Evolutionary conservation across 1,140 invertebrate genomes (phyloP).

Genomic region (Pissodes strobi): DNA sequence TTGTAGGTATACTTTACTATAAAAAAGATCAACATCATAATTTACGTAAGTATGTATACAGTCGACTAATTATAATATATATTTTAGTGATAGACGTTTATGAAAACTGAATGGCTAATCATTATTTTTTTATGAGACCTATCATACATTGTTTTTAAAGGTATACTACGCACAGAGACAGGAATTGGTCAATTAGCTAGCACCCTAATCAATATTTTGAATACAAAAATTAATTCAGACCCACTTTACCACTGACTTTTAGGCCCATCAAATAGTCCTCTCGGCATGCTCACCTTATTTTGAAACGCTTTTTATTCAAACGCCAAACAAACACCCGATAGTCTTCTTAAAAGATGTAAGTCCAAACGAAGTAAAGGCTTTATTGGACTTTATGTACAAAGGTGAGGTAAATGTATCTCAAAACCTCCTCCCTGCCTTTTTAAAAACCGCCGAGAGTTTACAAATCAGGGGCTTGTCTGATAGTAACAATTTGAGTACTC

Average conservation of each 20-base stretch:
- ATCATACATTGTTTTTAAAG: no score
- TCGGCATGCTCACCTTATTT: constrained; percentile 95
- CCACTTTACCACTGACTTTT: constrained; percentile 18
- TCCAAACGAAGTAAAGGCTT: constrained; percentile 82
- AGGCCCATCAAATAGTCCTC: constrained; percentile 91
- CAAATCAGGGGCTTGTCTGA: constrained; percentile 89
- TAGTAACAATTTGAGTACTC: constrained; percentile 68
- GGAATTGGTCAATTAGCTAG: no score
- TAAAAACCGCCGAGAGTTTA: constrained; percentile 88
- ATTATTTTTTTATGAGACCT: no score
- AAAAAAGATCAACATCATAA: no score
- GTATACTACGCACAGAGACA: no score
- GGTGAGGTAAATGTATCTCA: constrained; percentile 88
- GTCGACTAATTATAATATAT: no score
- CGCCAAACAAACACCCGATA: constrained; percentile 88
- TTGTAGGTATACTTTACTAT: no score
- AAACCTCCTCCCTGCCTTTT: constrained; percentile 83
- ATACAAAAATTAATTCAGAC: no score
- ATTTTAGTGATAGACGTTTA: no score
- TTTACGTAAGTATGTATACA: no score
- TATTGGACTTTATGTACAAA: constrained; percentile 90
- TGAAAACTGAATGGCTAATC: no score
- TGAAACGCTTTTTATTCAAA: constrained; percentile 89
- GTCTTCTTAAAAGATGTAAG: constrained; percentile 90
- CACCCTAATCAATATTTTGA: no score